Evolutionary conservation across 2,113 vertebrate genomes (phyloP).

Genomic region (Oenanthe melanoleuca): DNA sequence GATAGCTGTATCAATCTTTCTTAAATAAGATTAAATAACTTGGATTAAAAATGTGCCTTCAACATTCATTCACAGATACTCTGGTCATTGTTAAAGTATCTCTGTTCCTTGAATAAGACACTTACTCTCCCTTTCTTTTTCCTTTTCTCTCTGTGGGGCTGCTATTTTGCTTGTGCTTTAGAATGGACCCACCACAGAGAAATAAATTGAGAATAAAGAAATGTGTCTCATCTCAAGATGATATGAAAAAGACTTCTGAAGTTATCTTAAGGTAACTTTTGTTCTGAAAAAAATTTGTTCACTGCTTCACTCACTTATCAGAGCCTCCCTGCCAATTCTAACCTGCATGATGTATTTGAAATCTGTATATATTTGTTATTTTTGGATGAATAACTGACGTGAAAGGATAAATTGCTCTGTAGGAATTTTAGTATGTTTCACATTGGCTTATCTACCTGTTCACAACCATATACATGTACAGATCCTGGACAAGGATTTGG

Average conservation of each 20-base stretch:
- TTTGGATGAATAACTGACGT: background rate
- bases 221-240: background rate
- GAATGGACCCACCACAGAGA: background rate
- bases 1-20: background rate
- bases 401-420: background rate
- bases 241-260: background rate
- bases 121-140: background rate
- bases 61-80: background rate
- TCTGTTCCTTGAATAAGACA: background rate
- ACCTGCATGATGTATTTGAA: background rate
- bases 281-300: background rate
- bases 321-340: background rate
- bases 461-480: background rate
- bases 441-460: background rate
- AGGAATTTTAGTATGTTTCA: background rate
- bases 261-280: background rate
- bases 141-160: background rate
- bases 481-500: background rate
- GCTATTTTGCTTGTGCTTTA: constrained; percentile 24
- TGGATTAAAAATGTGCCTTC: background rate
- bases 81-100: background rate
- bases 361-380: background rate
- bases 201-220: constrained; percentile 41
- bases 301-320: background rate
- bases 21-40: background rate